phyloP scores from a whole-genome alignment of 2,797 vertebrate species.

The Danio choprae region DNA sequence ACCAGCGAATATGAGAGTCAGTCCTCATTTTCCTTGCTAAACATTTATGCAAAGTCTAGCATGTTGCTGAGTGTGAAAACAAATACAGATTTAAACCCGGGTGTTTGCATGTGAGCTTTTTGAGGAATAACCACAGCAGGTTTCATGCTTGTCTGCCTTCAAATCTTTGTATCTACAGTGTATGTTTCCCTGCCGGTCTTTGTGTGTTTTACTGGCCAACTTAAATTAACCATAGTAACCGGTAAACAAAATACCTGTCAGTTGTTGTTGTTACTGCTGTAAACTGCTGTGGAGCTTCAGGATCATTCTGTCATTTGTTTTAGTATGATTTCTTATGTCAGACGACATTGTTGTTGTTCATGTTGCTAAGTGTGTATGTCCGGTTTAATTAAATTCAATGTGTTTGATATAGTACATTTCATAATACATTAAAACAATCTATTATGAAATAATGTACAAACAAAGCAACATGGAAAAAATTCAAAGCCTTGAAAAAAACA shows the following conservation, averaged over 20 bases:
- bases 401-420: neutral
- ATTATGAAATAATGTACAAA: neutral
- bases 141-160: neutral
- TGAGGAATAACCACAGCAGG: neutral
- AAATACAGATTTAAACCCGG: neutral
- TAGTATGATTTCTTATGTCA: neutral
- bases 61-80: constrained; percentile 10
- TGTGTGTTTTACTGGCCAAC: neutral
- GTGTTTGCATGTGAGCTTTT: constrained; percentile 1
- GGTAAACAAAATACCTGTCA: neutral
- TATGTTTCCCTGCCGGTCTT: neutral
- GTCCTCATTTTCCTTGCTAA: constrained; percentile 5
- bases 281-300: neutral
- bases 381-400: neutral
- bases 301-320: too few species aligned
- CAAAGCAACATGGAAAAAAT: neutral
- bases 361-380: neutral
- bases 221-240: neutral
- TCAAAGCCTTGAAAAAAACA: too few species aligned
- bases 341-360: neutral
- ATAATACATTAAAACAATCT: neutral
- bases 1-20: neutral
- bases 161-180: neutral
- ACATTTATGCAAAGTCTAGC: constrained; percentile 12
- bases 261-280: neutral